Conservation (phyloP, 2,888 invertebrate species). For the Apamea anceps region DNA sequence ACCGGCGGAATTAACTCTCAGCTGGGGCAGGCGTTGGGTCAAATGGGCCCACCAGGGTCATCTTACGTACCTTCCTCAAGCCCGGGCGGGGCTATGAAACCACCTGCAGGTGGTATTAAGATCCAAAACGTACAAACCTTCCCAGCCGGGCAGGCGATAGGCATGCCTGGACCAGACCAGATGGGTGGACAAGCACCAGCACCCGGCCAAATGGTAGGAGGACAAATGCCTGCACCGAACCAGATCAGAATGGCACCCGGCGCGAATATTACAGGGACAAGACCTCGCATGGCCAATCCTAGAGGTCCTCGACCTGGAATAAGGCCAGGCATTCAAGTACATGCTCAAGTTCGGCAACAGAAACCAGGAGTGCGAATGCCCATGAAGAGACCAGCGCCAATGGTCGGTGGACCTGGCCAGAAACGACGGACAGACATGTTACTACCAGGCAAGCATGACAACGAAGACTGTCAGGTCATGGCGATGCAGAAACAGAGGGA, state of each 20-base stretch:
- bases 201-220: constrained; percentile 74
- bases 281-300: constrained; percentile 81
- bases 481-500: constrained; percentile 93
- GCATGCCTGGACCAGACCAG: constrained; percentile 72
- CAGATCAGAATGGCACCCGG: constrained; percentile 84
- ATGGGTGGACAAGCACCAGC: constrained; percentile 66
- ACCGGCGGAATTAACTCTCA: constrained; percentile 69
- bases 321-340: constrained; percentile 85
- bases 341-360: constrained; percentile 82
- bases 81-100: constrained; percentile 81
- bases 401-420: constrained; percentile 74
- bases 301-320: constrained; percentile 81
- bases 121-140: constrained; percentile 88
- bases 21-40: constrained; percentile 71
- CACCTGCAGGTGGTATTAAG: constrained; percentile 77
- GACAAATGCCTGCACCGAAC: constrained; percentile 81
- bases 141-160: constrained; percentile 78
- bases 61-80: constrained; percentile 80
- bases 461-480: constrained; percentile 94
- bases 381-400: constrained; percentile 81
- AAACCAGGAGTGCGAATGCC: constrained; percentile 83
- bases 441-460: constrained; percentile 93
- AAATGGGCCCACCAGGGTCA: constrained; percentile 75
- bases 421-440: constrained; percentile 91
- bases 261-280: constrained; percentile 76